phyloP scores from a whole-genome alignment of 2,797 vertebrate species.

The Monodelphis domestica region DNA sequence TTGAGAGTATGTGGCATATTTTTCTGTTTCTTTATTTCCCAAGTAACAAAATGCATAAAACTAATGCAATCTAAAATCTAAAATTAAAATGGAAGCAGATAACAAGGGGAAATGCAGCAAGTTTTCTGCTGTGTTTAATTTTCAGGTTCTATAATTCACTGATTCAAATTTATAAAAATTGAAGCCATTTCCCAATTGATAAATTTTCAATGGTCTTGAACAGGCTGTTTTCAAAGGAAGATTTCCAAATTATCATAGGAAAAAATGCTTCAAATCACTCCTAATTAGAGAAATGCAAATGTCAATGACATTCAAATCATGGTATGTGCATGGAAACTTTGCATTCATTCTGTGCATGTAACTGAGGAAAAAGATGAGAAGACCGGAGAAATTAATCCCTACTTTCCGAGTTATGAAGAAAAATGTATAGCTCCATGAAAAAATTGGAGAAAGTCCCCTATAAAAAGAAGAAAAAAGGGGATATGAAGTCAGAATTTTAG shows the following conservation, averaged over 20 bases:
- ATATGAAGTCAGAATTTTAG: background rate
- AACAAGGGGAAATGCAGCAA: background rate
- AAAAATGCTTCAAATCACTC: background rate
- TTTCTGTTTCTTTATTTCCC: background rate
- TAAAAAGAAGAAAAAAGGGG: background rate
- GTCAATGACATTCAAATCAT: background rate
- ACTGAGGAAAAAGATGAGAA: background rate
- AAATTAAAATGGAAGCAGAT: background rate
- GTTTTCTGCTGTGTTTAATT: background rate
- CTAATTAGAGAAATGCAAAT: background rate
- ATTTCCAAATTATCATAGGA: background rate
- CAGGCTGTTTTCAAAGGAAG: background rate
- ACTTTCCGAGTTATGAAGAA: background rate
- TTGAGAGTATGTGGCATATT: background rate
- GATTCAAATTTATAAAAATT: background rate
- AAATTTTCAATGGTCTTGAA: background rate
- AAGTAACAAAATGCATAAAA: background rate
- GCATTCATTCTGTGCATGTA: background rate
- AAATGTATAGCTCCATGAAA: background rate
- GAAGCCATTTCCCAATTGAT: background rate
- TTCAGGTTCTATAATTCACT: background rate
- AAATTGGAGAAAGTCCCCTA: background rate
- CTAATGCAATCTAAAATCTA: background rate
- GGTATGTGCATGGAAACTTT: background rate
- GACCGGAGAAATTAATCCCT: background rate